Base-by-base conservation (phyloP, 2,888 invertebrate genomes). In the Acanthoscelides obtectus region DNA sequence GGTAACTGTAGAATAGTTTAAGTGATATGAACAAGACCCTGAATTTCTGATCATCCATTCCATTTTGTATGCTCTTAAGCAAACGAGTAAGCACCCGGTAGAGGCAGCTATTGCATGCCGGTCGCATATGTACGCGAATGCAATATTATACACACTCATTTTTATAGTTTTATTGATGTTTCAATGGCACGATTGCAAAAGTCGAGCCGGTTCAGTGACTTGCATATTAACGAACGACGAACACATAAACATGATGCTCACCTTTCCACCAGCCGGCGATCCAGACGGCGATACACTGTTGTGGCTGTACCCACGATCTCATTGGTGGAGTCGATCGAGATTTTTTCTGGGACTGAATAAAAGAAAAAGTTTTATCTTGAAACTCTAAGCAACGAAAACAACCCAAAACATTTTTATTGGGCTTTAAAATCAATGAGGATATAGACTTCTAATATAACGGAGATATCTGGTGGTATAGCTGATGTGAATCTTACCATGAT, bases 171-270 rank as follows among this genome's bases (percentile, higher is more conserved):
- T 75, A 75, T 75, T 73, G 75, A 75, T 75, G 75, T 75, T 75
- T 75, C 75, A 75, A 75, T 75, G 75, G 72, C 75, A 72, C 72
- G 75, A 75, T 74, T 75, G 75, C 75, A 70, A 74, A 70, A 74
- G 75, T 73, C 75, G 75, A 75, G 75, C 74, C 75, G 74, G 75
- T 75, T 75, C 75, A 75, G 72, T 74, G 75, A 75, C 75, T n/a
- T 75, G 75, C 72, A 74, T 74, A 72, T 72, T 70, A 66, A 72
- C 71, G 72, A 74, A 20, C 68, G 69, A 71, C 71, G 70, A 72
- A 74, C 72, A 74, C 70, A 74, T 72, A 74, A 74, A 74, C 74
- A 72, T 74, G 71, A 69, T 72, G 72, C 72, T 74, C 74, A 74
- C 74, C 74, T 74, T 72, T 74, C 65, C 70, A 69, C 67, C 67